Evolutionary conservation across 1,140 invertebrate species (phyloP).

Genomic region (Psix sp.): DNA sequence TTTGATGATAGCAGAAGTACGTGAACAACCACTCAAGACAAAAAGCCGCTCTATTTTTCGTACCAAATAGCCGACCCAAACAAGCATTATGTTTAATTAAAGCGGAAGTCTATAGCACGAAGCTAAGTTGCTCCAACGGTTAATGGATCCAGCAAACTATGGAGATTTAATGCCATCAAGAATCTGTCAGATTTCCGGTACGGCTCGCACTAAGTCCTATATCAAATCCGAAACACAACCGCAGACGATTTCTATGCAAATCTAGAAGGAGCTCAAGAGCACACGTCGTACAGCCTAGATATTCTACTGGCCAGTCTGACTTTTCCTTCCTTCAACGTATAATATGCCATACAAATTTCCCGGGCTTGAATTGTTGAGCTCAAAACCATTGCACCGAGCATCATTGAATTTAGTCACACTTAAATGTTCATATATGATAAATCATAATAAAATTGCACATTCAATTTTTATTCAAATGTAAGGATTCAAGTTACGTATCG

Average conservation of each 20-base stretch:
- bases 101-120: constrained; percentile 22
- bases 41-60: constrained; percentile 2
- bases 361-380: neutral
- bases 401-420: too few relatives aligned
- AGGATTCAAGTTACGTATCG: too few relatives aligned
- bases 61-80: neutral
- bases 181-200: constrained; percentile 64
- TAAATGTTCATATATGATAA: too few relatives aligned
- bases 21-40: too few relatives aligned
- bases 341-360: constrained; percentile 33
- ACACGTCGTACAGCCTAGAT: constrained; percentile 57
- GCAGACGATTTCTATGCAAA: constrained; percentile 70
- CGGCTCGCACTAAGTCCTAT: constrained; percentile 41
- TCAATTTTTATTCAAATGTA: too few relatives aligned
- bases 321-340: constrained; percentile 23
- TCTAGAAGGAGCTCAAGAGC: constrained; percentile 67
- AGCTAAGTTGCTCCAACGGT: constrained; percentile 41
- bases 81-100: constrained; percentile 37
- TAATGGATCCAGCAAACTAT: constrained; percentile 48
- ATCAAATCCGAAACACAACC: constrained; percentile 62
- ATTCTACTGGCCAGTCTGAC: constrained; percentile 2
- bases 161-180: constrained; percentile 64
- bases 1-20: too few relatives aligned
- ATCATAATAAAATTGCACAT: too few relatives aligned
- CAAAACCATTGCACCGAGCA: too few relatives aligned